Base-by-base conservation (phyloP, 2,888 invertebrate genomes). In the Aphrophora alni region DNA sequence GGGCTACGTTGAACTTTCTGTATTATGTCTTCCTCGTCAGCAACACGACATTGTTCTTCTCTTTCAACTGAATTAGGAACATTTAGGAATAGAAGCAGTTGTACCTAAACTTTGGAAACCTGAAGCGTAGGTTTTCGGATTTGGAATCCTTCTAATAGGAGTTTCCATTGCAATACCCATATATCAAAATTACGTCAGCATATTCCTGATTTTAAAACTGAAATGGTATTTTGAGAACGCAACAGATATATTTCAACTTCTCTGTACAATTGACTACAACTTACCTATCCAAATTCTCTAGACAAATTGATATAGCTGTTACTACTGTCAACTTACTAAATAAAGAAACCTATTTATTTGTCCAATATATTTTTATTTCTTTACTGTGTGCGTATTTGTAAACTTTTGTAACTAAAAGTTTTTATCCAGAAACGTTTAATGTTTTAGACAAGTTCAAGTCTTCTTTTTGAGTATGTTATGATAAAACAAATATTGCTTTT, bases 151-250 rank as follows among this genome's bases (percentile, higher is more conserved):
- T 27, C 27, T 71, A 26, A 26, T n/a, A 27, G 26, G 71, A 71
- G 70, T 70, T n/a, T 21, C 70, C 70, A 70, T 24, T 70, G 70
- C 70, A 24, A 24, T 70, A 70, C 1, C 25, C 70, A 24, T 70
- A 70, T n/a, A 70, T 70, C 8, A 70, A 70, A 70, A 70, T 70
- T 70, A 70, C 21, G 70, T 24, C 70, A 70, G 70, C 70, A 70
- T 70, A 70, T 70, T 70, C 70, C 70, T 70, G 1, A 70, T 70
- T 70, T 70, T 12, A 70, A 70, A 70, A 70, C 25, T 70, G 70
- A 26, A 71, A 71, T 71, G 27, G 27, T 27, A 71, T 71, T 71
- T 71, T 27, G 27, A 71, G n/a, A 71, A 71, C 71, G 27, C 27
- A 26, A 71, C 27, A 71, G 7, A 71, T 26, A 71, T n/a, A 27